These are phyloP conservation scores for Lanistes nyassanus DNA, from an alignment of 1,140 invertebrate species.

Conservation along the genomic window DNA sequence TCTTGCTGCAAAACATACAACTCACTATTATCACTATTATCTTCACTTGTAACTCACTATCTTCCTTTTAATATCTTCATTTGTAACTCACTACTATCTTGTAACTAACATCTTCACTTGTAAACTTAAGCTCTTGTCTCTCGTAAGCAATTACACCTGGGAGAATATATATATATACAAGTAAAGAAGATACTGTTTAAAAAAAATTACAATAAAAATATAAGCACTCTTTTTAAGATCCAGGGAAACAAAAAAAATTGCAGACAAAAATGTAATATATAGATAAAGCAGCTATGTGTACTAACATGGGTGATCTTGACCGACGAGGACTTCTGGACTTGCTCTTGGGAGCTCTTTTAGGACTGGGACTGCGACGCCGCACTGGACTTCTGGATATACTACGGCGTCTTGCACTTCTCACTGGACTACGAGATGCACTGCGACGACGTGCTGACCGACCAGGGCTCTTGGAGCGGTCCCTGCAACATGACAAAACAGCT, in stretches of 20 bases:
- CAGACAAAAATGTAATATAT: not conserved
- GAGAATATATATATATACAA: too few species aligned
- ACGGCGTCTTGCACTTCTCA: slow-evolving; percentile 9
- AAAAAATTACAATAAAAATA: too few species aligned
- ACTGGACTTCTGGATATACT: slow-evolving; percentile 20
- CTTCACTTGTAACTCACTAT: not conserved
- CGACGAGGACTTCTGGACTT: slow-evolving; percentile 21
- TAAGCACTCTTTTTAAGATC: too few species aligned
- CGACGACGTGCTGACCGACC: not conserved
- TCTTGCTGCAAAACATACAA: slow-evolving; percentile 29
- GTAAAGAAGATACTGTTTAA: too few species aligned
- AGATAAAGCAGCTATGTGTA: not conserved
- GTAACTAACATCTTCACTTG: too few species aligned
- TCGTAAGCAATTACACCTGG: too few species aligned
- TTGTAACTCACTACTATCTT: too few species aligned
- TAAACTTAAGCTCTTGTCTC: too few species aligned
- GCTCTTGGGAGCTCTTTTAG: slow-evolving; percentile 6
- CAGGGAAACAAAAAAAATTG: not conserved
- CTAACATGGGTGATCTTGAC: slow-evolving; percentile 14
- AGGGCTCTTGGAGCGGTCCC: slow-evolving; percentile 20
- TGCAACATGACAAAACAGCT: not conserved
- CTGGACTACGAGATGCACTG: slow-evolving; percentile 24
- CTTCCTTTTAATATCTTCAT: too few species aligned
- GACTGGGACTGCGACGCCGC: slow-evolving; percentile 1
- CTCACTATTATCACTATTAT: not conserved